phyloP scores from a whole-genome alignment of 1,140 invertebrate genomes.

The Diprion similis region DNA sequence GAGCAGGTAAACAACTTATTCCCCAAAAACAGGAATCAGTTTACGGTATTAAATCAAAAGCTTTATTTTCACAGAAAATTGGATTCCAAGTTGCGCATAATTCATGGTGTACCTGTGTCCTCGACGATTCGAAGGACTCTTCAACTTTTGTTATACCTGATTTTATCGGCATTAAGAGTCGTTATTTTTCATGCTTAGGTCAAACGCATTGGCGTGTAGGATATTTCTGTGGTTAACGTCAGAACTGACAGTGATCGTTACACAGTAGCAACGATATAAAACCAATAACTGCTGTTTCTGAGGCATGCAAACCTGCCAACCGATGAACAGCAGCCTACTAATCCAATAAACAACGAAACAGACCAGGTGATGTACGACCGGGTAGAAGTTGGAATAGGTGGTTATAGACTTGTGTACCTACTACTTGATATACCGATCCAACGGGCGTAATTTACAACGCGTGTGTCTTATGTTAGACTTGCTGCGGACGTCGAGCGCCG shows the following conservation, averaged over 20 bases:
- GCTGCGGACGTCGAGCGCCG: background rate
- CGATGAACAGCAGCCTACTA: background rate
- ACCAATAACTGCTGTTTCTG: background rate
- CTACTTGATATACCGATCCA: slow-evolving; percentile 1
- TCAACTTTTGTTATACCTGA: no score
- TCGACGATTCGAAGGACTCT: no score
- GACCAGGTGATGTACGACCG: background rate
- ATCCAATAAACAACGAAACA: slow-evolving; percentile 5
- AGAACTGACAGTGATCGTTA: background rate
- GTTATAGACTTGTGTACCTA: background rate
- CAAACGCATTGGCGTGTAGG: background rate
- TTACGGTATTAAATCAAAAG: no score
- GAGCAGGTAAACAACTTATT: no score
- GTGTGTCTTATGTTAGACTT: background rate
- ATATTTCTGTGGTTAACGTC: background rate
- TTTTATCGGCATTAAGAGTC: no score
- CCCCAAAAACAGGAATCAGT: no score
- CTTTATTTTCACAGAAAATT: no score
- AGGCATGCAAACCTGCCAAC: background rate
- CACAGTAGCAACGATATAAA: background rate
- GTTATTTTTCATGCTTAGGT: no score
- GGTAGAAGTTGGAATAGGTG: background rate
- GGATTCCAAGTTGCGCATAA: no score
- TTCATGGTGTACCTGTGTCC: no score
- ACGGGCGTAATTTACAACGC: background rate